Conservation (phyloP, 2,888 invertebrate genomes). For the Hypena proboscidalis region DNA sequence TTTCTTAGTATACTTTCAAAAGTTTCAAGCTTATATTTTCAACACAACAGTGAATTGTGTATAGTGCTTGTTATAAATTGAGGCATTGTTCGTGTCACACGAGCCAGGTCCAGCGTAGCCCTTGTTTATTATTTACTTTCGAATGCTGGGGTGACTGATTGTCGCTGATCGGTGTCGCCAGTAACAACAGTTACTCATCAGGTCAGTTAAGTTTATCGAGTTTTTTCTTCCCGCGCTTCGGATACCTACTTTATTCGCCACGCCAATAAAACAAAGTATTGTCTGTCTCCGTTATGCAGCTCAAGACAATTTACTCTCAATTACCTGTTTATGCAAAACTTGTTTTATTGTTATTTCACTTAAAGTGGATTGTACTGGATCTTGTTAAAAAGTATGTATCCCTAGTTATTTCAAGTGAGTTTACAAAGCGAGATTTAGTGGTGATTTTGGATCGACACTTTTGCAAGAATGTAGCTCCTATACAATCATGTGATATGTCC, state of each 20-base stretch:
- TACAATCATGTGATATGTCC: too few relatives aligned
- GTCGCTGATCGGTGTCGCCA: constrained; percentile 47
- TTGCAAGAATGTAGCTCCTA: too few relatives aligned
- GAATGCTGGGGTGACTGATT: constrained; percentile 58
- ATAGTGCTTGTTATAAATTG: not conserved
- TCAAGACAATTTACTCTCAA: constrained; percentile 8
- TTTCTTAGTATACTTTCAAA: too few relatives aligned
- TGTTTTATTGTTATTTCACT: constrained; percentile 1
- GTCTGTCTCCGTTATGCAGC: constrained; percentile 31
- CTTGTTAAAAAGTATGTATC: too few relatives aligned
- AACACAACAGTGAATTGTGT: too few relatives aligned
- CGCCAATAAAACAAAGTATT: constrained; percentile 33
- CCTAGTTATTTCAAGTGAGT: too few relatives aligned
- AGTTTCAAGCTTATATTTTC: too few relatives aligned
- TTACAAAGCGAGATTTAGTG: too few relatives aligned
- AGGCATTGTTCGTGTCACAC: constrained; percentile 48
- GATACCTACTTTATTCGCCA: constrained; percentile 27
- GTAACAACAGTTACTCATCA: constrained; percentile 65
- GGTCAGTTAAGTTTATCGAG: constrained; percentile 67
- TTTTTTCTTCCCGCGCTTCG: constrained; percentile 41
- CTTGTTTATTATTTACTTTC: constrained; percentile 58
- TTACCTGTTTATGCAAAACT: not conserved
- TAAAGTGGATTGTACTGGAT: too few relatives aligned
- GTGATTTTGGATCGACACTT: too few relatives aligned
- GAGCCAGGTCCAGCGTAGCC: constrained; percentile 41